phyloP scores from a whole-genome alignment of 1,140 invertebrate species.

The Limonius californicus region DNA sequence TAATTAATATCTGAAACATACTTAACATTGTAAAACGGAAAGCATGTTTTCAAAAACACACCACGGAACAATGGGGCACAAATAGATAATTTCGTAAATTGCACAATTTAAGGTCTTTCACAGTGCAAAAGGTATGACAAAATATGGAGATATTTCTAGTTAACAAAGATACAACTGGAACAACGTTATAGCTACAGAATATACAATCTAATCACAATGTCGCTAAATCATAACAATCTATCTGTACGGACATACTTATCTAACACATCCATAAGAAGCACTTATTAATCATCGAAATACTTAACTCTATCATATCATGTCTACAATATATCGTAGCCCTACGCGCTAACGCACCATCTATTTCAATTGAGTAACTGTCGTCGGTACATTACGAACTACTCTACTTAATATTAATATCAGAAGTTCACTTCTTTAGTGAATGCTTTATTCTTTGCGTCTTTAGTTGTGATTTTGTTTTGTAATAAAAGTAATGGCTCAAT shows the following conservation, averaged over 20 bases:
- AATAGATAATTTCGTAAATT: too few species aligned
- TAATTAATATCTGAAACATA: too few species aligned
- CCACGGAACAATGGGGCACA: too few species aligned
- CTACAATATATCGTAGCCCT: slow-evolving; percentile 20
- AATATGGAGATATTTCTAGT: slow-evolving; percentile 31
- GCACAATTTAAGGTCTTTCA: too few species aligned
- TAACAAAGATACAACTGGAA: slow-evolving; percentile 39
- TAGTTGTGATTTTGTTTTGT: neutral
- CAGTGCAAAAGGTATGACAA: slow-evolving; percentile 22
- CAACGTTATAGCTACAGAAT: slow-evolving; percentile 44
- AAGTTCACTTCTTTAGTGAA: neutral
- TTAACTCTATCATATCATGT: slow-evolving; percentile 36
- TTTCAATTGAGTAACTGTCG: slow-evolving; percentile 10
- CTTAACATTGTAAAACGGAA: too few species aligned
- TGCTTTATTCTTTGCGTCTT: neutral
- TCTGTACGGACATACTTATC: slow-evolving; percentile 45
- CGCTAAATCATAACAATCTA: slow-evolving; percentile 47
- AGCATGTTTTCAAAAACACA: too few species aligned
- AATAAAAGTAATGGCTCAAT: slow-evolving; percentile 15
- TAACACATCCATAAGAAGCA: slow-evolving; percentile 51
- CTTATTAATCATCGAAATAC: slow-evolving; percentile 50
- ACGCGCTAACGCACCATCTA: slow-evolving; percentile 22
- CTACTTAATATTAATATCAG: slow-evolving; percentile 12
- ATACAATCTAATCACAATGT: slow-evolving; percentile 48
- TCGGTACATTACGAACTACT: slow-evolving; percentile 6